Conservation (phyloP, 2,113 vertebrate species). For the Philantomba maxwellii region DNA sequence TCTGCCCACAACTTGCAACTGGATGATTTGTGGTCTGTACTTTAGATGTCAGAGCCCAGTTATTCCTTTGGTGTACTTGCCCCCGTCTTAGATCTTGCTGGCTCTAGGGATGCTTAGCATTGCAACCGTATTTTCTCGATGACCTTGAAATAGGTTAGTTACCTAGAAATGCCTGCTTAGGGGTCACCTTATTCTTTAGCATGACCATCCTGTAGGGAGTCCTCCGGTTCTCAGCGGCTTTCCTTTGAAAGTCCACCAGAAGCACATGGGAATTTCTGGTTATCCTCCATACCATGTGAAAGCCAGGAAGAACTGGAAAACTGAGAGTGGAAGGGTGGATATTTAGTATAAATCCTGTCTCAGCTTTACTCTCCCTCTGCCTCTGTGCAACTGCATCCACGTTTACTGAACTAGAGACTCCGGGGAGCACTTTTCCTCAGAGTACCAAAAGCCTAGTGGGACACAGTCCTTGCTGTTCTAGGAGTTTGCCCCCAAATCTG, state of each 20-base stretch:
- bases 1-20: background rate
- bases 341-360: background rate
- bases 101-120: background rate
- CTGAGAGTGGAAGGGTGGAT: background rate
- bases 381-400: background rate
- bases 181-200: background rate
- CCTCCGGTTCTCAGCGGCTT: background rate
- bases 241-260: background rate
- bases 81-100: background rate
- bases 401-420: background rate
- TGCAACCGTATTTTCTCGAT: background rate
- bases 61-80: background rate
- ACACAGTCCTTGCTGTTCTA: background rate
- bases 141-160: background rate
- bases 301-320: background rate
- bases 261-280: background rate
- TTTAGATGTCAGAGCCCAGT: background rate
- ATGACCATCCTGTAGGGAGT: background rate
- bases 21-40: background rate
- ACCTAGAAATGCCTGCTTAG: background rate
- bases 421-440: background rate
- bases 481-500: background rate
- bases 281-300: background rate
- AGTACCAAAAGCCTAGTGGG: background rate
- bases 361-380: background rate